A percentile compares a stretch with the other conserved stretches of the same genome.
phyloP scores from a whole-genome alignment of 2,888 invertebrate genomes.

The Griposia aprilina region DNA sequence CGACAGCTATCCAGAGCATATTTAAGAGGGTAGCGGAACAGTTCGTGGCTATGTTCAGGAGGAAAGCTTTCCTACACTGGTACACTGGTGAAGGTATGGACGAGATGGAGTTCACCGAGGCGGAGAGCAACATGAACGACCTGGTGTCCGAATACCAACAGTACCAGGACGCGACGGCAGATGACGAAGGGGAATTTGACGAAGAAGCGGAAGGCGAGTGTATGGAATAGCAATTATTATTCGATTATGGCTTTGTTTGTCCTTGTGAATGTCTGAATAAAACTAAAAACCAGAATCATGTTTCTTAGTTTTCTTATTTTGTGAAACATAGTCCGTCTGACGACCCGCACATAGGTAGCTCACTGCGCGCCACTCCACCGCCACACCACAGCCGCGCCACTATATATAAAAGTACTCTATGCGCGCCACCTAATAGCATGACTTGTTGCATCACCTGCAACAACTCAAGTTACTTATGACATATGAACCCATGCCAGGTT shows the following conservation, averaged over 20 bases:
- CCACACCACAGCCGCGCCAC: too few species aligned
- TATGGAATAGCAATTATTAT: constrained; percentile 80
- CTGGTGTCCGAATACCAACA: constrained; percentile 94
- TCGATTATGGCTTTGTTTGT: constrained; percentile 74
- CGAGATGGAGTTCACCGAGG: constrained; percentile 97
- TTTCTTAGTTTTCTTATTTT: constrained; percentile 14
- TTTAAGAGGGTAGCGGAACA: constrained; percentile 97
- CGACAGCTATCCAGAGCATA: constrained; percentile 96
- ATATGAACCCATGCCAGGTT: too few species aligned
- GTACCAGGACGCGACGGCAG: constrained; percentile 92
- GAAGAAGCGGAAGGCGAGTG: constrained; percentile 89
- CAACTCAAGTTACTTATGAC: too few species aligned
- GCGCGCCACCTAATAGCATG: too few species aligned
- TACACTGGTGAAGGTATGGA: constrained; percentile 98
- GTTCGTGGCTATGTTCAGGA: constrained; percentile 97
- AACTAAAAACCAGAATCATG: constrained; percentile 62
- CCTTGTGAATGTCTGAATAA: constrained; percentile 75
- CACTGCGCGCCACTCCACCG: too few species aligned
- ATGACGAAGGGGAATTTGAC: constrained; percentile 90
- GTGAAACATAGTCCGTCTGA: too few species aligned
- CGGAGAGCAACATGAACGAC: constrained; percentile 96
- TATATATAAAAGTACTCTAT: too few species aligned
- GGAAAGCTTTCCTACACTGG: constrained; percentile 99
- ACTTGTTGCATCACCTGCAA: too few species aligned
- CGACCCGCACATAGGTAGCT: too few species aligned